Evolutionary conservation across 2,797 vertebrate species (phyloP).

Genomic region (Anisognathus igniventris): DNA sequence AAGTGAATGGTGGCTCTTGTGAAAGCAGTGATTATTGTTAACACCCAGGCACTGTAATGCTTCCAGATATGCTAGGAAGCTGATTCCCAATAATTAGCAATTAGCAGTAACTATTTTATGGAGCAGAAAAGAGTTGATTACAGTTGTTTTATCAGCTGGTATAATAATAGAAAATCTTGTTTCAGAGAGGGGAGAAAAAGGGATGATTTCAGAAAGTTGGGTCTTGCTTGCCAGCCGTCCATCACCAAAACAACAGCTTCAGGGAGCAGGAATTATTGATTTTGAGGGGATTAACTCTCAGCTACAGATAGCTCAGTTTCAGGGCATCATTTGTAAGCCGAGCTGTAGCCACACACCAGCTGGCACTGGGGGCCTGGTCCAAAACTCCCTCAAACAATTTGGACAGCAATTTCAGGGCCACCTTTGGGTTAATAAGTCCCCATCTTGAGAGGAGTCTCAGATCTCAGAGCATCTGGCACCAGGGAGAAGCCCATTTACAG

Average conservation of each 20-base stretch:
- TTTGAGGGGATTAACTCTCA: constrained; percentile 55
- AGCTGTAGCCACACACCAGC: constrained; percentile 23
- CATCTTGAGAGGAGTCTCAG: not conserved
- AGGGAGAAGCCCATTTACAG: constrained; percentile 30
- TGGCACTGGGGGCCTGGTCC: not conserved
- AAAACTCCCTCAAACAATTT: not conserved
- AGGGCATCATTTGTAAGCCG: constrained; percentile 5
- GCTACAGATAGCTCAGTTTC: constrained; percentile 37
- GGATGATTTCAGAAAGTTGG: constrained; percentile 1
- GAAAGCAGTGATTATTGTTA: constrained; percentile 34
- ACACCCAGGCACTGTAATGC: not conserved
- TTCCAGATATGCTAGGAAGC: constrained; percentile 33
- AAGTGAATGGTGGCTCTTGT: not conserved
- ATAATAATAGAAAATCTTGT: constrained; percentile 23
- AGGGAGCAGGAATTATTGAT: constrained; percentile 45
- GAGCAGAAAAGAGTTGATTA: constrained; percentile 67
- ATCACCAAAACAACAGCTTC: constrained; percentile 10
- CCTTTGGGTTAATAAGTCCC: constrained; percentile 7
- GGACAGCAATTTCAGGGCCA: constrained; percentile 27
- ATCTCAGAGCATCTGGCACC: constrained; percentile 13
- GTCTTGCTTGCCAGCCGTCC: not conserved
- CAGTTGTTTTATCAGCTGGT: constrained; percentile 58
- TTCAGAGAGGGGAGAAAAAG: not conserved
- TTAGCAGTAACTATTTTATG: constrained; percentile 61
- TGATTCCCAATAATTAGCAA: constrained; percentile 63